Conservation (phyloP, 1,140 invertebrate species). For the Phenacoccus solenopsis region DNA sequence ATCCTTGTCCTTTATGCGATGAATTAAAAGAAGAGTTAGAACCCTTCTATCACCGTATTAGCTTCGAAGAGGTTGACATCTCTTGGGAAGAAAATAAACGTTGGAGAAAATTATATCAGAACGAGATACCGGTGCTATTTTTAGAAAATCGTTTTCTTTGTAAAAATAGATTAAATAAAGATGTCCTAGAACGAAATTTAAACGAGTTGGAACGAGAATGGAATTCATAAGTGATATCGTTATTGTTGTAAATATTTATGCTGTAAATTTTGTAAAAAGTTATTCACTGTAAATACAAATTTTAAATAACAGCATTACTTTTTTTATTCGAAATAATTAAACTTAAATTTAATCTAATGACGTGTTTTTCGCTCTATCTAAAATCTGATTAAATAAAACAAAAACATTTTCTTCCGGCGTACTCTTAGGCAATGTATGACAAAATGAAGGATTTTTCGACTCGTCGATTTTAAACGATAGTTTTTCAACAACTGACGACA, state of each 20-base stretch:
- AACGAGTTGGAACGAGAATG: slow-evolving; percentile 23
- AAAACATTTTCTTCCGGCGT: too few relatives aligned
- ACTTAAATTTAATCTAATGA: too few relatives aligned
- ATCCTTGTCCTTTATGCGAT: slow-evolving; percentile 69
- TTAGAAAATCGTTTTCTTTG: slow-evolving; percentile 70
- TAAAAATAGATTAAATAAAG: slow-evolving; percentile 58
- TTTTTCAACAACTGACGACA: neutral
- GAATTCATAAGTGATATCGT: slow-evolving; percentile 6
- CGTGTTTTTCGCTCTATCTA: too few relatives aligned
- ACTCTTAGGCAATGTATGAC: neutral
- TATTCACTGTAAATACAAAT: too few relatives aligned
- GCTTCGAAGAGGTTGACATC: slow-evolving; percentile 62
- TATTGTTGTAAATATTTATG: too few relatives aligned
- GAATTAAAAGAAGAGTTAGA: slow-evolving; percentile 55
- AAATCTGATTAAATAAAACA: too few relatives aligned
- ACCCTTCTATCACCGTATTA: slow-evolving; percentile 43
- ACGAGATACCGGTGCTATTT: slow-evolving; percentile 79
- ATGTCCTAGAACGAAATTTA: slow-evolving; percentile 39
- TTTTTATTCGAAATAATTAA: too few relatives aligned
- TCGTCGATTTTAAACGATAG: neutral
- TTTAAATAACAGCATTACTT: too few relatives aligned
- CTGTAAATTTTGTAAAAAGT: too few relatives aligned
- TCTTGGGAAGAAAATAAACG: slow-evolving; percentile 52
- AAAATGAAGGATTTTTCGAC: neutral
- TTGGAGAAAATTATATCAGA: slow-evolving; percentile 59